Conservation (phyloP, 2,797 vertebrate species). For the Neostethus bicornis region DNA sequence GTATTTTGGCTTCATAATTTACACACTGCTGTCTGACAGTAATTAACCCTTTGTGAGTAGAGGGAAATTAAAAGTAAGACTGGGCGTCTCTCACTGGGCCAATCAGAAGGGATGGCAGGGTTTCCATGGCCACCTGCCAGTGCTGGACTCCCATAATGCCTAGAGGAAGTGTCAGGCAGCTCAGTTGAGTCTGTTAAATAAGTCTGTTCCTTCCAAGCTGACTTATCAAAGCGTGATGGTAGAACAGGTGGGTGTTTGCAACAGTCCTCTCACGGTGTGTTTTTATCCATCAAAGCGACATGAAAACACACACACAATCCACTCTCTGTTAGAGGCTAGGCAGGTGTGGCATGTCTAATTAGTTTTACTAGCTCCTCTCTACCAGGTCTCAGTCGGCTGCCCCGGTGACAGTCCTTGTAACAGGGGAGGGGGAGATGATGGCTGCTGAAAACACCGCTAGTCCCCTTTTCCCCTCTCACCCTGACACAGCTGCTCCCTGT, state of each 20-base stretch:
- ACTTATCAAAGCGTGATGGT: conserved; percentile 8
- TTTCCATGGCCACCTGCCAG: conserved; percentile 75
- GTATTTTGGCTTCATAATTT: conserved; percentile 13
- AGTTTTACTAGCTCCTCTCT: conserved; percentile 67
- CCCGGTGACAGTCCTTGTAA: conserved; percentile 78
- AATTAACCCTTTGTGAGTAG: conserved; percentile 66
- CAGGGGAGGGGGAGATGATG: conserved; percentile 40
- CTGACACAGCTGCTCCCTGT: conserved; percentile 84
- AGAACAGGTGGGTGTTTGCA: conserved; percentile 54
- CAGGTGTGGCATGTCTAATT: conserved; percentile 77
- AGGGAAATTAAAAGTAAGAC: conserved; percentile 21
- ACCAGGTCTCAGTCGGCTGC: conserved; percentile 80
- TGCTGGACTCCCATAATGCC: conserved; percentile 62
- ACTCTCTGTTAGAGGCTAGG: conserved; percentile 19
- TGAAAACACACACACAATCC: conserved; percentile 4
- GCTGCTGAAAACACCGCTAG: conserved; percentile 42
- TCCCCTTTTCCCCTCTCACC: conserved; percentile 51
- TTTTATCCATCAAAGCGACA: conserved; percentile 25
- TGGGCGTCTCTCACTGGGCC: conserved; percentile 67
- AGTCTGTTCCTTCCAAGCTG: conserved; percentile 15
- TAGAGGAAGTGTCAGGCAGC: conserved; percentile 62
- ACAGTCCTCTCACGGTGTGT: conserved; percentile 34
- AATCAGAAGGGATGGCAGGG: conserved; percentile 62
- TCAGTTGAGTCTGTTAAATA: conserved; percentile 37
- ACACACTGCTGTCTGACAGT: conserved; percentile 53